phyloP scores from a whole-genome alignment of 2,797 vertebrate species.

The Bryconaethiops microstoma region DNA sequence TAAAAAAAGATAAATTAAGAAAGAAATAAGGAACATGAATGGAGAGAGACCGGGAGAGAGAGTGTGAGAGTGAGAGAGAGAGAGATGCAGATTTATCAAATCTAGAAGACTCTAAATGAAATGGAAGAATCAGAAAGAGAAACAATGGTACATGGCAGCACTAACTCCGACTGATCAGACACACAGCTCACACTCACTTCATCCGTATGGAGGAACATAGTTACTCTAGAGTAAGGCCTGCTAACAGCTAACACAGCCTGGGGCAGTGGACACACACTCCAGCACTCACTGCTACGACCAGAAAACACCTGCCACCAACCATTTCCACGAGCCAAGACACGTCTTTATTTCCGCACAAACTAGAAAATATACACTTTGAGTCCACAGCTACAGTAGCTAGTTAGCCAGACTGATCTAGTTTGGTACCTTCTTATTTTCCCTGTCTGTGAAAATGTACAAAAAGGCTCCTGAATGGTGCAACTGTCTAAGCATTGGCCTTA shows the following conservation, averaged over 20 bases:
- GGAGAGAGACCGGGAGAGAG: too few relatives aligned
- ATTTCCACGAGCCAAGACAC: not conserved
- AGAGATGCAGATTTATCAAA: not conserved
- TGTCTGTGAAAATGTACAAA: too few relatives aligned
- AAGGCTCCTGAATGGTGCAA: too few relatives aligned
- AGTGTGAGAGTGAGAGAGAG: too few relatives aligned
- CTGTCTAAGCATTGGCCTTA: too few relatives aligned
- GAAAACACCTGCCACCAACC: not conserved
- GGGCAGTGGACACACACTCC: conserved; percentile 1
- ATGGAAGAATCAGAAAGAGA: not conserved
- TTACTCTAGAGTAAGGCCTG: not conserved
- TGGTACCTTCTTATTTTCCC: not conserved
- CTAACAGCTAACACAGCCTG: not conserved
- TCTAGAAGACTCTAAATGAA: not conserved
- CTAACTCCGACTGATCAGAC: not conserved
- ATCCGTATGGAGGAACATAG: not conserved
- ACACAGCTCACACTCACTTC: not conserved
- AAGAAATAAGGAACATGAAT: too few relatives aligned
- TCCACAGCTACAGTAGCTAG: too few relatives aligned
- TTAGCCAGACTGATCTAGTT: not conserved
- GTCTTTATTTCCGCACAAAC: not conserved
- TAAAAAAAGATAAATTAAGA: not conserved
- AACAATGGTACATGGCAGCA: not conserved
- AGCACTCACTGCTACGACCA: not conserved
- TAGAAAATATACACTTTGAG: too few relatives aligned